phyloP scores from a whole-genome alignment of 2,888 invertebrate genomes.

The Leptinotarsa rubiginosa region DNA sequence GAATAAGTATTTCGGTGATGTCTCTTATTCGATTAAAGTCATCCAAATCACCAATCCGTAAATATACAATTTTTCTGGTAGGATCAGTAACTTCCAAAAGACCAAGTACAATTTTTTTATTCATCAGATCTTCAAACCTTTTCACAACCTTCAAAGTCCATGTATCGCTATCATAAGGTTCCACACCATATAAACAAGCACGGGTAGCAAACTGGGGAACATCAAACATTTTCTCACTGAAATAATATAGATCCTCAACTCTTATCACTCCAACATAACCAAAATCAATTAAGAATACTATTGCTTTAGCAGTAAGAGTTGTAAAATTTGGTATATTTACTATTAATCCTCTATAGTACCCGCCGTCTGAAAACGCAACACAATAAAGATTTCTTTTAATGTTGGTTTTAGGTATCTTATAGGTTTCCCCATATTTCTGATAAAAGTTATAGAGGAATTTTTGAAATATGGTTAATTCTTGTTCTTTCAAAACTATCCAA shows the following conservation, averaged over 20 bases:
- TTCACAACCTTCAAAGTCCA: conserved; percentile 35
- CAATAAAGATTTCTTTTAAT: conserved; percentile 37
- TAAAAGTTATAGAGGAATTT: conserved; percentile 38
- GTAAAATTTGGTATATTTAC: conserved; percentile 37
- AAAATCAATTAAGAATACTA: conserved; percentile 43
- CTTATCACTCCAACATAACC: conserved; percentile 34
- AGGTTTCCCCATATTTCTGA: conserved; percentile 29
- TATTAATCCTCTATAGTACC: conserved; percentile 42
- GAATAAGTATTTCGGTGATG: conserved; percentile 34
- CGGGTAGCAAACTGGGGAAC: conserved; percentile 41
- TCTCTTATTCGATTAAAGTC: conserved; percentile 21
- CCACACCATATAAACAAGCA: conserved; percentile 37
- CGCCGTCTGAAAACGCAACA: conserved; percentile 32
- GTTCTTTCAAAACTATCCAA: conserved; percentile 41
- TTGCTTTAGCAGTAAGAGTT: conserved; percentile 18
- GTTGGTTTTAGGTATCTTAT: conserved; percentile 33
- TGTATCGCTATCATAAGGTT: conserved; percentile 29
- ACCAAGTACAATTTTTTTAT: conserved; percentile 37
- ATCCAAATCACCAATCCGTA: conserved; percentile 29
- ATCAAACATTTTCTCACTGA: conserved; percentile 36
- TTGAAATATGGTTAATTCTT: conserved; percentile 40
- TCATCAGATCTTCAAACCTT: conserved; percentile 35
- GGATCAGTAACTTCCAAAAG: conserved; percentile 31
- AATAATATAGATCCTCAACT: conserved; percentile 33
- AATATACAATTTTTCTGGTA: conserved; percentile 29